Percentiles rank a stretch among this genome's conserved stretches.
Evolutionary conservation across 2,113 vertebrate genomes (phyloP).

Genomic region (Emydura subglobosa): DNA sequence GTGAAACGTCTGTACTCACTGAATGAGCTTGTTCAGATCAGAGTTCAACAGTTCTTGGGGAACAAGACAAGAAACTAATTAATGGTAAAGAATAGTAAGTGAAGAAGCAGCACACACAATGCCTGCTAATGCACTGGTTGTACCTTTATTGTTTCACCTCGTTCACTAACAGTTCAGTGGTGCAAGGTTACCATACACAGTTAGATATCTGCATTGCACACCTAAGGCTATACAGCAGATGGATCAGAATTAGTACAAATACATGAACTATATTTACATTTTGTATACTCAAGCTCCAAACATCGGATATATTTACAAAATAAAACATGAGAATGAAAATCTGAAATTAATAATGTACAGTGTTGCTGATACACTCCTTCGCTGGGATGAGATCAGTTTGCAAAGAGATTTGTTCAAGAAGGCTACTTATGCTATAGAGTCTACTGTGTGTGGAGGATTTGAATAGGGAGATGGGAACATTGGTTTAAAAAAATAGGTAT

Average conservation of each 20-base stretch:
- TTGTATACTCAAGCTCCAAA: conserved; percentile 97
- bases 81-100: neutral
- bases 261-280: conserved; percentile 99
- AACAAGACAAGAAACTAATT: neutral
- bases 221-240: conserved; percentile 99
- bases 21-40: neutral
- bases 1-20: neutral
- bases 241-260: conserved; percentile 99
- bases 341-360: conserved; percentile 92
- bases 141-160: conserved; percentile 97
- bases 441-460: conserved; percentile 43
- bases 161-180: conserved; percentile 96
- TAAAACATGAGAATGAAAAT: conserved; percentile 95
- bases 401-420: conserved; percentile 80
- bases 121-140: conserved; percentile 88
- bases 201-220: conserved; percentile 98
- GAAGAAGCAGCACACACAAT: neutral
- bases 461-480: conserved; percentile 20
- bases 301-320: conserved; percentile 99
- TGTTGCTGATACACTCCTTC: conserved; percentile 86
- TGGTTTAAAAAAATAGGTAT: neutral
- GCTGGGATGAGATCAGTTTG: conserved; percentile 78
- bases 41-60: neutral
- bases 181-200: conserved; percentile 98
- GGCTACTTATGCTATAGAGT: conserved; percentile 78